These are phyloP conservation scores for Lepilemur septentrionalis DNA, from an alignment of 2,797 vertebrate genomes.

Conservation along the genomic window DNA sequence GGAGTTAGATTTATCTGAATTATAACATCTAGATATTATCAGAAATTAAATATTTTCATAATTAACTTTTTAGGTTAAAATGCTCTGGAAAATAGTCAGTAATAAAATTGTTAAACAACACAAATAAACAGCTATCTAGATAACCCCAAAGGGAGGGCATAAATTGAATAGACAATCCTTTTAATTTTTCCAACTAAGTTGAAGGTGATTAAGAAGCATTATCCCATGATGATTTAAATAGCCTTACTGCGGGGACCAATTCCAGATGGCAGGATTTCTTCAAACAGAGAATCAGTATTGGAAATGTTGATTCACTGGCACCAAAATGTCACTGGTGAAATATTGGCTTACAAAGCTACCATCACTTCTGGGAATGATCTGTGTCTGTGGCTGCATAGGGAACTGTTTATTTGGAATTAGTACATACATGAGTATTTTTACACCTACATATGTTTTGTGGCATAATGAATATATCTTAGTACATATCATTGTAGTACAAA, in stretches of 20 bases:
- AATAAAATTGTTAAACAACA: slow-evolving; percentile 12
- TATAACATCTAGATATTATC: not conserved
- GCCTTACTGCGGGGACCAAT: not conserved
- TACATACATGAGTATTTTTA: not conserved
- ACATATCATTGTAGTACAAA: not conserved
- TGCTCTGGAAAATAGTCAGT: not conserved
- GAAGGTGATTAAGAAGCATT: slow-evolving; percentile 47
- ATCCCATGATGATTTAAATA: not conserved
- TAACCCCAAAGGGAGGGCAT: not conserved
- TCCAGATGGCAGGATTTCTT: slow-evolving; percentile 53
- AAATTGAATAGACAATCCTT: not conserved
- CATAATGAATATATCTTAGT: not conserved
- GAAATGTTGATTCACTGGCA: slow-evolving; percentile 27
- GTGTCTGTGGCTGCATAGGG: not conserved
- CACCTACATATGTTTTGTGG: not conserved
- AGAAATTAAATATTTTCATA: not conserved
- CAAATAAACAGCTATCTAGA: not conserved
- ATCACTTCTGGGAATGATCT: not conserved
- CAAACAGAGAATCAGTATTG: not conserved
- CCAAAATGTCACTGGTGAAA: slow-evolving; percentile 28
- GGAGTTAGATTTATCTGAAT: not conserved
- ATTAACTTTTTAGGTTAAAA: not conserved
- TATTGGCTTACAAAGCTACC: not conserved
- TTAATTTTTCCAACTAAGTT: slow-evolving; percentile 39
- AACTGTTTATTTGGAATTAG: not conserved